Conservation (phyloP, 2,888 invertebrate species). For the Thyatira batis region DNA sequence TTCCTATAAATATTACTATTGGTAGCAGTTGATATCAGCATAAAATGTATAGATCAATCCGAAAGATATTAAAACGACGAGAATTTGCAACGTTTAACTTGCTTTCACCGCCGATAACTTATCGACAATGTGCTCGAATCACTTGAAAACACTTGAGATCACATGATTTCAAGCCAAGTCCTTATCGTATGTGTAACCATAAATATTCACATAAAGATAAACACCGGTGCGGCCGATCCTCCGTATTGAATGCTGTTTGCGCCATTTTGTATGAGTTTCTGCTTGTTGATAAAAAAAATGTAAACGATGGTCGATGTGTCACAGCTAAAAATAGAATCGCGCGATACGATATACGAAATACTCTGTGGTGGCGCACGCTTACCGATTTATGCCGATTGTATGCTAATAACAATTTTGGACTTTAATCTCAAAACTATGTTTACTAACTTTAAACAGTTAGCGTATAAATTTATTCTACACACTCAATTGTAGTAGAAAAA, state of each 20-base stretch:
- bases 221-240: slow-evolving; percentile 19
- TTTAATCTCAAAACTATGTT: background rate
- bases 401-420: background rate
- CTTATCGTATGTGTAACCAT: background rate
- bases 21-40: no score
- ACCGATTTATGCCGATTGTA: background rate
- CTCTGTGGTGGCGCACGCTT: background rate
- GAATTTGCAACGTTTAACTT: background rate
- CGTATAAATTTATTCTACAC: no score
- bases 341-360: slow-evolving; percentile 23
- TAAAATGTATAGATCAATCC: no score
- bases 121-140: background rate
- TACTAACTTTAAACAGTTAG: no score
- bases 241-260: slow-evolving; percentile 18
- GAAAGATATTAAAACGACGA: background rate
- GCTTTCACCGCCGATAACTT: background rate
- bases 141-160: background rate
- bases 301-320: slow-evolving; percentile 42
- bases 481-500: no score
- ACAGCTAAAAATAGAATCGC: slow-evolving; percentile 50
- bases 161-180: background rate
- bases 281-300: slow-evolving; percentile 36
- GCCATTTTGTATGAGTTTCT: slow-evolving; percentile 29
- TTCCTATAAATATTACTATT: no score
- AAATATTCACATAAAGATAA: slow-evolving; percentile 11